A percentile compares a stretch with the other conserved stretches of the same genome.
phyloP scores from a whole-genome alignment of 2,797 vertebrate species.

The Caiman crocodilus region DNA sequence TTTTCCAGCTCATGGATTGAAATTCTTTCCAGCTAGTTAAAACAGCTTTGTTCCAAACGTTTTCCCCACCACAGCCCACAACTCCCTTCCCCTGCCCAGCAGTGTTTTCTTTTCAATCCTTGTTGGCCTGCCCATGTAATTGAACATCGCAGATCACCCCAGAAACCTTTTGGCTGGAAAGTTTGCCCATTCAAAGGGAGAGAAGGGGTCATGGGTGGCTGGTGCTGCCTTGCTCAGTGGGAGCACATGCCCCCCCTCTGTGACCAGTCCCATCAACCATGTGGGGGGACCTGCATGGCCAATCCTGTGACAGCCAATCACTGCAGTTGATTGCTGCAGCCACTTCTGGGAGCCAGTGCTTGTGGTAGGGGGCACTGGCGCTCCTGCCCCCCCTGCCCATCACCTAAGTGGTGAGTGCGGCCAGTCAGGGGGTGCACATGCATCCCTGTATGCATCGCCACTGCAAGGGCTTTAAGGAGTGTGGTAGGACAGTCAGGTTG shows the following conservation, averaged over 20 bases:
- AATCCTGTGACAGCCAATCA: no score
- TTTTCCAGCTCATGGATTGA: background rate
- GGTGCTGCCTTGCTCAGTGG: no score
- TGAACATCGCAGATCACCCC: background rate
- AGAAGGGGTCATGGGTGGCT: no score
- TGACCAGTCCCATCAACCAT: no score
- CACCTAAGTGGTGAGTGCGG: no score
- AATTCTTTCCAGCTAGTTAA: background rate
- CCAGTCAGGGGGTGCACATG: background rate
- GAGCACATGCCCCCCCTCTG: no score
- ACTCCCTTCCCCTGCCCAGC: background rate
- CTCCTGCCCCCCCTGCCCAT: no score
- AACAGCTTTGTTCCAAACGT: background rate
- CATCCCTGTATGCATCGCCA: background rate
- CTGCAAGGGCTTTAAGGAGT: background rate
- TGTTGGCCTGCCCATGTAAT: background rate
- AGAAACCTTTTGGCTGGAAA: background rate
- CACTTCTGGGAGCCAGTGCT: no score
- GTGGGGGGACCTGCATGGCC: no score
- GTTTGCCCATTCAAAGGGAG: background rate
- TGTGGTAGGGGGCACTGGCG: no score
- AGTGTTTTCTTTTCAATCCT: background rate
- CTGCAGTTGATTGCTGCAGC: no score
- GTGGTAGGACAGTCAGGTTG: background rate
- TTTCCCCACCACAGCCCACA: fast-evolving